Evolutionary conservation across 2,888 invertebrate genomes (phyloP).

Genomic region (Thumatha senex): DNA sequence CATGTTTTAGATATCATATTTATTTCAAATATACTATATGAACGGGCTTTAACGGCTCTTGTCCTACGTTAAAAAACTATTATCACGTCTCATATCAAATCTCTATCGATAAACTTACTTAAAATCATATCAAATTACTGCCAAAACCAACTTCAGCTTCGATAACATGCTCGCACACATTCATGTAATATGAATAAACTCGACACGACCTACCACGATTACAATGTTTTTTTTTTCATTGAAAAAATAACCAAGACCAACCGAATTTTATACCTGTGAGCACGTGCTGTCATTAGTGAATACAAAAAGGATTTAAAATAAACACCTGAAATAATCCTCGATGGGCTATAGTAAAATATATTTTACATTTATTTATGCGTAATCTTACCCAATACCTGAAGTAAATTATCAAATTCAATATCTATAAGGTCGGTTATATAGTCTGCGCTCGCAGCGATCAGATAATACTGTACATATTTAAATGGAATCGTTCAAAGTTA

Average conservation of each 20-base stretch:
- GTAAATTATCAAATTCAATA: too few relatives aligned
- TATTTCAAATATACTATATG: too few relatives aligned
- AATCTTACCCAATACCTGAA: too few relatives aligned
- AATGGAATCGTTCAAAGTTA: too few relatives aligned
- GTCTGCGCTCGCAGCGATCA: too few relatives aligned
- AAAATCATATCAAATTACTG: slow-evolving; percentile 27
- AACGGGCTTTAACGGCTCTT: too few relatives aligned
- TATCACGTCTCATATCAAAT: too few relatives aligned
- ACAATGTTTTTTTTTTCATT: slow-evolving; percentile 19
- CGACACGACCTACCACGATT: slow-evolving; percentile 26
- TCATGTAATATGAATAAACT: slow-evolving; percentile 38
- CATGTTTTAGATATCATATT: too few relatives aligned
- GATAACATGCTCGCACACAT: slow-evolving; percentile 40
- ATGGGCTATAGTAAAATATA: slow-evolving; percentile 33
- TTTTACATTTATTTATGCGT: too few relatives aligned
- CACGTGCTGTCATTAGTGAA: slow-evolving; percentile 51
- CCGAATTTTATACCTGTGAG: slow-evolving; percentile 51
- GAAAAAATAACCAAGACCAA: slow-evolving; percentile 41
- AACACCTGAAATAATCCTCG: slow-evolving; percentile 37
- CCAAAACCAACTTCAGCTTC: slow-evolving; percentile 43
- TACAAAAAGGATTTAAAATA: slow-evolving; percentile 45
- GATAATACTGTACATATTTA: too few relatives aligned
- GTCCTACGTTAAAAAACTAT: too few relatives aligned
- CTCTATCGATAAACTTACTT: slow-evolving; percentile 41
- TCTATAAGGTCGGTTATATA: too few relatives aligned